Evolutionary conservation across 2,888 invertebrate genomes (phyloP), one percentile per base, ranked within the genome.

Genomic region (Melanargia galathea): DNA sequence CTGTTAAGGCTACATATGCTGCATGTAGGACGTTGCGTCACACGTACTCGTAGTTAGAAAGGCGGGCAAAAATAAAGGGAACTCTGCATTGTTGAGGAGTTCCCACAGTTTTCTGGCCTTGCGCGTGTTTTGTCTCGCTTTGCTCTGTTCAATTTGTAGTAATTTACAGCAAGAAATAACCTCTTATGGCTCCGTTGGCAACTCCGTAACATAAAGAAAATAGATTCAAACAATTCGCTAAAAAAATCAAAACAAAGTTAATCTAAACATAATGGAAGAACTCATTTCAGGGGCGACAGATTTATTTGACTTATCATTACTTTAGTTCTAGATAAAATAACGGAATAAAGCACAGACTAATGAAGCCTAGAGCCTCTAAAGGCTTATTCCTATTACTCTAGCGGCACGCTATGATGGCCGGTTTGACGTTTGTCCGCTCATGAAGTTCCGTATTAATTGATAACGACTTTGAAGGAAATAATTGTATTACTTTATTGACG

Each of bases 281-380:
- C 54, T 8, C 38, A 52, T 46, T 40, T 54, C 51, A 45, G 11
- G n/a, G 26, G 30, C 20, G 51, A 61, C 46, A 58, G 67, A 57
- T 67, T 63, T 65, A 62, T 63, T 65, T 60, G 51, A 51, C 26
- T 51, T 30, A 16, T 33, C 51, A 51, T 51, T 30, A 30, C 16
- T 51, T 51, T 30, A 33, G 57, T 43, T 57, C 57, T 8, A 62
- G 57, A 61, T 26, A 64, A 55, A 38, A 59, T 66, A 66, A 66
- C 66, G 64, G 66, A 60, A 45, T 60, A 40, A 8, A 30, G 7
- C 51, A 48, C 45, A 59, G 64, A 46, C 6, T n/a, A 38, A 49
- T 56, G 33, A n/a, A 26, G n/a, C 22, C 13, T 24, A 48, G 48
- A 48, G 48, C 48, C 20, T 16, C 43, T 18, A 43, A 8, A 18